phyloP scores from a whole-genome alignment of 2,113 vertebrate genomes.

The Furnarius figulus region DNA sequence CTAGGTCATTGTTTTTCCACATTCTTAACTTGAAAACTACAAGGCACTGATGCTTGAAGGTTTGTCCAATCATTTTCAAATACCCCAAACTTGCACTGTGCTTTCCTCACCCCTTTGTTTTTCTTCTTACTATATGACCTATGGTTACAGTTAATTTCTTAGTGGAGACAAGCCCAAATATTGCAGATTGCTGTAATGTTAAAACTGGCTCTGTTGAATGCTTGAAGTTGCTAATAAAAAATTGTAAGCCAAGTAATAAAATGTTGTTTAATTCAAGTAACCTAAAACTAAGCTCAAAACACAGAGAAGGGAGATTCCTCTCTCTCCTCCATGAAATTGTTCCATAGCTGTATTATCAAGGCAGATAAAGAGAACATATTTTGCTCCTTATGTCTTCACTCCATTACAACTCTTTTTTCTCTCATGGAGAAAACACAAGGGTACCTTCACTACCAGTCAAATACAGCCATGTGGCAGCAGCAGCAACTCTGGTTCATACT shows the following conservation, averaged over 20 bases:
- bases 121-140: neutral
- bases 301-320: neutral
- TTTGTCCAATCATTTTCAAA: neutral
- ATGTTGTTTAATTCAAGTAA: constrained; percentile 9
- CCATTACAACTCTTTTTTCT: neutral
- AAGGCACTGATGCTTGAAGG: neutral
- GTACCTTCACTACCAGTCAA: neutral
- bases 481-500: neutral
- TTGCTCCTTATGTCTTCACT: neutral
- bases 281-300: constrained; percentile 8
- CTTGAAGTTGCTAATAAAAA: constrained; percentile 29
- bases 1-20: neutral
- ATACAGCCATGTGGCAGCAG: neutral
- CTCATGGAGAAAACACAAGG: neutral
- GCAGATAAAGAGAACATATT: constrained; percentile 10
- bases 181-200: neutral
- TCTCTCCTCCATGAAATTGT: neutral
- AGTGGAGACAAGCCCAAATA: neutral
- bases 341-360: neutral
- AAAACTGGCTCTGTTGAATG: neutral
- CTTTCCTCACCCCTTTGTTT: neutral
- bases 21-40: neutral
- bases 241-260: constrained; percentile 21
- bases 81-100: neutral
- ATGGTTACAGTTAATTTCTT: neutral